Evolutionary conservation across 2,888 invertebrate genomes (phyloP).

Genomic region (Leuctra nigra): DNA sequence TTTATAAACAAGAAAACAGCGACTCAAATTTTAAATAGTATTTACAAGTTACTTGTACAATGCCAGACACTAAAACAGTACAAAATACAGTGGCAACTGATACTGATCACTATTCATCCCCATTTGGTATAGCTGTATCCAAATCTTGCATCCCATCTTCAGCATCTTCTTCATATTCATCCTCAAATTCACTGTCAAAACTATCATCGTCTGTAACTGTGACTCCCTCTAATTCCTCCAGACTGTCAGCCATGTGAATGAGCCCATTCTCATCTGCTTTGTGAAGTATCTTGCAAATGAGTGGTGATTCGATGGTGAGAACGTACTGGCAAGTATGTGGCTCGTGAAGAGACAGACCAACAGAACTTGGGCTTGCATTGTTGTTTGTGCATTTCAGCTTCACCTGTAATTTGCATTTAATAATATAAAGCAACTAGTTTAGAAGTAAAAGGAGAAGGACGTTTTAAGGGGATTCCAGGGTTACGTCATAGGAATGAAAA

Average conservation of each 20-base stretch:
- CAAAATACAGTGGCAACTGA: too few relatives aligned
- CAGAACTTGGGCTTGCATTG: conserved; percentile 66
- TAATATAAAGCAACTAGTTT: too few relatives aligned
- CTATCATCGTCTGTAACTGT: conserved; percentile 21
- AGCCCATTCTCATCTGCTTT: conserved; percentile 77
- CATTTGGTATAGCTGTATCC: conserved; percentile 37
- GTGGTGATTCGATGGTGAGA: conserved; percentile 86
- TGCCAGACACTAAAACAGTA: too few relatives aligned
- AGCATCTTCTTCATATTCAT: conserved; percentile 30
- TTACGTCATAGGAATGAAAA: too few relatives aligned
- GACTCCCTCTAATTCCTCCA: conserved; percentile 17
- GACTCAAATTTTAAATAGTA: too few relatives aligned
- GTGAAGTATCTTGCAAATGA: conserved; percentile 80
- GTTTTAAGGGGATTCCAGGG: too few relatives aligned
- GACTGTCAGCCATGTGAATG: conserved; percentile 37
- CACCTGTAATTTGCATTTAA: too few relatives aligned
- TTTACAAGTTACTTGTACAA: too few relatives aligned
- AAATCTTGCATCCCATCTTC: too few relatives aligned
- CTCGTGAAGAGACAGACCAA: conserved; percentile 83
- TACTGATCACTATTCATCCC: too few relatives aligned
- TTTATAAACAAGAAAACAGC: too few relatives aligned
- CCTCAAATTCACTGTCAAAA: conserved; percentile 2
- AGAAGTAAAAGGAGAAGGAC: too few relatives aligned
- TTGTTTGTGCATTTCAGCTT: conserved; percentile 71
- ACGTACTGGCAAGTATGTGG: conserved; percentile 92